Evolutionary conservation across 2,888 invertebrate species (phyloP).

Genomic region (Andricus quercusramuli): DNA sequence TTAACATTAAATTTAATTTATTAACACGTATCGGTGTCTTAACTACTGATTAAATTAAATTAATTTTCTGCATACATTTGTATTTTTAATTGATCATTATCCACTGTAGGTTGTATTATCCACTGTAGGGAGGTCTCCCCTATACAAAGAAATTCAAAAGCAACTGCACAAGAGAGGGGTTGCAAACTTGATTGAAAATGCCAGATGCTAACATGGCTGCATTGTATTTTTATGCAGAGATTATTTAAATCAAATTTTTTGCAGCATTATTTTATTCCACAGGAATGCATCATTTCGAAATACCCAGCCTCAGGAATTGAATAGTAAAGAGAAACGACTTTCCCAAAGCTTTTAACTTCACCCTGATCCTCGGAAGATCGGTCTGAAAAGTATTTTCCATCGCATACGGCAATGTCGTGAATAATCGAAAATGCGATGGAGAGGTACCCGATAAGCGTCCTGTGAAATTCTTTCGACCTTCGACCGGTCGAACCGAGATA

Average conservation of each 20-base stretch:
- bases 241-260: neutral
- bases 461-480: conserved; percentile 35
- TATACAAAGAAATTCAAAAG: neutral
- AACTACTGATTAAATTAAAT: too few species aligned
- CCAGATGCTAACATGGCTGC: neutral
- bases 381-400: conserved; percentile 12
- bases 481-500: conserved; percentile 44
- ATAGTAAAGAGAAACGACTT: conserved; percentile 1
- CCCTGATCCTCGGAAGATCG: conserved; percentile 1
- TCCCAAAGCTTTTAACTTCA: neutral
- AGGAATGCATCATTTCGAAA: neutral
- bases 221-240: neutral
- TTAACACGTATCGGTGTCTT: too few species aligned
- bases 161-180: neutral
- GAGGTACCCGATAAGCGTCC: conserved; percentile 11
- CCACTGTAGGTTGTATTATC: too few species aligned
- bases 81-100: too few species aligned
- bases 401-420: conserved; percentile 33
- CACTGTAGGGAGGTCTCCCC: too few species aligned
- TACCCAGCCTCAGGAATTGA: neutral
- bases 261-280: neutral
- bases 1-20: too few species aligned
- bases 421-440: conserved; percentile 44
- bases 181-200: neutral
- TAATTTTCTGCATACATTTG: too few species aligned